A percentile compares a stretch with the other conserved stretches of the same genome.
Evolutionary conservation across 1,140 invertebrate species (phyloP).

Genomic region (Papilio polyxenes): DNA sequence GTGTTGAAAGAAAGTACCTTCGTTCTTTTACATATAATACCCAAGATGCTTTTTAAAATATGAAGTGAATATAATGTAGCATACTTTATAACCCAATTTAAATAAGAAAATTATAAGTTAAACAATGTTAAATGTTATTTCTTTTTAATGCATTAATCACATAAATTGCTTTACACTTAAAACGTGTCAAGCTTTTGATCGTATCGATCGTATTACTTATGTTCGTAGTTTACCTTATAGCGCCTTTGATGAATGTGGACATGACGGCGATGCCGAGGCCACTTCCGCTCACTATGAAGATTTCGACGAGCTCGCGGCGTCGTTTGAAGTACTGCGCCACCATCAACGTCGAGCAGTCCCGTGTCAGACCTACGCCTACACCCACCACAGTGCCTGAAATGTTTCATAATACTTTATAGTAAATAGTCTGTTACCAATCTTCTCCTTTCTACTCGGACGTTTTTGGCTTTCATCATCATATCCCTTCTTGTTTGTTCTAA

Average conservation of each 20-base stretch:
- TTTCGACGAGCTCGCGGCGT: conserved; percentile 91
- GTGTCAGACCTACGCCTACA: conserved; percentile 90
- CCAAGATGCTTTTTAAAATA: not conserved
- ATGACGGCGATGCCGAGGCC: conserved; percentile 92
- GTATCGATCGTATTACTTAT: too few species aligned
- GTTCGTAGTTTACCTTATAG: conserved; percentile 84
- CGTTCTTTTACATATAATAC: too few species aligned
- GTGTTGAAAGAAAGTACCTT: not conserved
- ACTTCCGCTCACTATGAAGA: conserved; percentile 91
- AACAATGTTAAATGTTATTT: not conserved
- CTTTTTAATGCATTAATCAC: too few species aligned
- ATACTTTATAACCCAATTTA: too few species aligned
- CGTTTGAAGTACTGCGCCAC: conserved; percentile 95
- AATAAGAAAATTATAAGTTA: not conserved
- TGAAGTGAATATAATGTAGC: too few species aligned
- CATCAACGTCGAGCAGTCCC: conserved; percentile 93
- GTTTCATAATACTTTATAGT: not conserved
- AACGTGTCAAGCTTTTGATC: too few species aligned
- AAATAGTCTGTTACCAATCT: not conserved
- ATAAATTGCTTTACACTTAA: too few species aligned
- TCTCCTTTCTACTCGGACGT: too few species aligned
- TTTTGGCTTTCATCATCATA: too few species aligned
- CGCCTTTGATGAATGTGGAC: conserved; percentile 89
- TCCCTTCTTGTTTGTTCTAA: too few species aligned
- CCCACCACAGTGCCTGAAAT: conserved; percentile 83